A percentile compares a stretch with the other conserved stretches of the same genome.
Evolutionary conservation across 1,140 invertebrate species (phyloP).

Genomic region (Macrostomum lignano): DNA sequence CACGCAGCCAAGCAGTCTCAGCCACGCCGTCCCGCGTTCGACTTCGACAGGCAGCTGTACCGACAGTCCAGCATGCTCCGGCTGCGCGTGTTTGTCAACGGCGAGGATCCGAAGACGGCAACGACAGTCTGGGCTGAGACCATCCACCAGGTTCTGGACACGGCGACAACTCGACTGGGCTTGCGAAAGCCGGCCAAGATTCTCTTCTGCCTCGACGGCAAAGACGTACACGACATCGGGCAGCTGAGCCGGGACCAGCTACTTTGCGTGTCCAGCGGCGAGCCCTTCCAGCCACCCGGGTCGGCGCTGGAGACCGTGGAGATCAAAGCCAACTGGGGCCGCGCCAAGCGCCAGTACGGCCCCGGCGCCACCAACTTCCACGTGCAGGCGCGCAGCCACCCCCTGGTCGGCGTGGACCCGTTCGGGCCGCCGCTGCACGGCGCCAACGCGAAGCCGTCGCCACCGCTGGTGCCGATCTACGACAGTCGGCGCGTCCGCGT

Average conservation of each 20-base stretch:
- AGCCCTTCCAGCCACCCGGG: too few species aligned
- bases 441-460: too few species aligned
- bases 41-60: too few species aligned
- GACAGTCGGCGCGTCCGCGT: too few species aligned
- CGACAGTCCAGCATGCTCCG: too few species aligned
- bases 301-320: too few species aligned
- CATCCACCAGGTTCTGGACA: conserved; percentile 18
- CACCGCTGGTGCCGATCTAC: too few species aligned
- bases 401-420: conserved; percentile 44
- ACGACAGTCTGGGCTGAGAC: conserved; percentile 20
- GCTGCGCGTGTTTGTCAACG: conserved; percentile 23
- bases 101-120: conserved; percentile 16
- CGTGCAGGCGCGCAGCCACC: conserved; percentile 31
- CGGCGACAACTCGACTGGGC: conserved; percentile 15
- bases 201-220: conserved; percentile 17
- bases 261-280: too few species aligned
- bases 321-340: conserved; percentile 21
- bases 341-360: conserved; percentile 21
- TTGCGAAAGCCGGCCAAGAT: conserved; percentile 17
- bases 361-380: conserved; percentile 15
- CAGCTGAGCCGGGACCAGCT: too few species aligned
- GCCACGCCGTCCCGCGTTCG: too few species aligned
- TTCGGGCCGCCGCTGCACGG: conserved; percentile 1
- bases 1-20: too few species aligned
- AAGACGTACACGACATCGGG: too few species aligned